Evolutionary conservation across 2,113 vertebrate species (phyloP).

Genomic region (Kryptolebias marmoratus): DNA sequence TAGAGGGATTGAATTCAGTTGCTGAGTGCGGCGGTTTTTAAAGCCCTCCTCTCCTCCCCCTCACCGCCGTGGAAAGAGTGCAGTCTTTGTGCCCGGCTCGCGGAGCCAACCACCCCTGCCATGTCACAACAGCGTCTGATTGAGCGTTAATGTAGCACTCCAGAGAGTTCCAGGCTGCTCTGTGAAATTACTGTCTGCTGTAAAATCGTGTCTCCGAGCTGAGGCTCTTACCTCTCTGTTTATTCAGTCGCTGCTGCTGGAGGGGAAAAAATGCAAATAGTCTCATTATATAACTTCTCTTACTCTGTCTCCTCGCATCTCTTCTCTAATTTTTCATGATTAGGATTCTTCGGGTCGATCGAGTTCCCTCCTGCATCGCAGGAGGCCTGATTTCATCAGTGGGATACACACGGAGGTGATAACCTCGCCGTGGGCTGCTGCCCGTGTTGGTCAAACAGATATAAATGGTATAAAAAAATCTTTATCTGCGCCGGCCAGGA

Average conservation of each 20-base stretch:
- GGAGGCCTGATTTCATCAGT: slow-evolving; percentile 21
- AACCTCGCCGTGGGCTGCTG: slow-evolving; percentile 13
- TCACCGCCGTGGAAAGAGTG: slow-evolving; percentile 60
- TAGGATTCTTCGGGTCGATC: background rate
- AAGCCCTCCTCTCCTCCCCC: slow-evolving; percentile 39
- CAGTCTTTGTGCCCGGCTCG: slow-evolving; percentile 67
- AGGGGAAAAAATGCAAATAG: slow-evolving; percentile 13
- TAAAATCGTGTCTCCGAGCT: slow-evolving; percentile 23
- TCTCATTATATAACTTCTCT: slow-evolving; percentile 13
- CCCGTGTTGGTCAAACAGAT: slow-evolving; percentile 36
- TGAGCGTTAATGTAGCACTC: slow-evolving; percentile 44
- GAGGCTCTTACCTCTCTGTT: slow-evolving; percentile 25
- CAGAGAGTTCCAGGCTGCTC: slow-evolving; percentile 19
- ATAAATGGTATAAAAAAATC: slow-evolving; percentile 41
- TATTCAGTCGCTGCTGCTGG: slow-evolving; percentile 9
- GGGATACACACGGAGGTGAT: slow-evolving; percentile 8
- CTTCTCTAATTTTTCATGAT: too few species aligned
- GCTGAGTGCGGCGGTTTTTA: slow-evolving; percentile 78
- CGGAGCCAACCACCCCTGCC: slow-evolving; percentile 55
- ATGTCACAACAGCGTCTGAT: slow-evolving; percentile 65
- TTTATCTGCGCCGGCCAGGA: slow-evolving; percentile 31
- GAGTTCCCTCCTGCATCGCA: background rate
- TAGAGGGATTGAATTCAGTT: slow-evolving; percentile 79
- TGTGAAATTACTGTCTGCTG: slow-evolving; percentile 40
- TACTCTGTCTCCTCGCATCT: background rate